Conservation (phyloP, 1,140 invertebrate genomes). For the Megalonaias nervosa region DNA sequence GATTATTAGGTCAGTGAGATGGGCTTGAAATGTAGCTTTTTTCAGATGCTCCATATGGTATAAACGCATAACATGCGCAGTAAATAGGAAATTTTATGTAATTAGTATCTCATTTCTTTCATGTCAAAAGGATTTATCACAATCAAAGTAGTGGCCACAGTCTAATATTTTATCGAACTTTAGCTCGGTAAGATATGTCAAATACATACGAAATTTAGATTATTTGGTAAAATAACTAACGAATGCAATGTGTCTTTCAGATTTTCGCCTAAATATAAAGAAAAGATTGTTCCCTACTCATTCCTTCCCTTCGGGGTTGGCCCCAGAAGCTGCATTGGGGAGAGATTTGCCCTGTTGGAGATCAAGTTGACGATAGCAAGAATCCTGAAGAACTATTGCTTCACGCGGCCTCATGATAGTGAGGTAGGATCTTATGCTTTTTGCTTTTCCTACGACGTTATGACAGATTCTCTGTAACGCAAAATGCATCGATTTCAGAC, state of each 20-base stretch:
- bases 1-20: too few relatives aligned
- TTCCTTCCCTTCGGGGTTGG: slow-evolving; percentile 69
- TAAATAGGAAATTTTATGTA: too few relatives aligned
- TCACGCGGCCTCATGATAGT: slow-evolving; percentile 29
- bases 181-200: too few relatives aligned
- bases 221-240: too few relatives aligned
- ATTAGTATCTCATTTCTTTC: too few relatives aligned
- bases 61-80: too few relatives aligned
- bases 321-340: slow-evolving; percentile 69
- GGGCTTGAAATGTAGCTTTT: too few relatives aligned
- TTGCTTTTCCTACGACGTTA: background rate
- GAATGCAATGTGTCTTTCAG: slow-evolving; percentile 20
- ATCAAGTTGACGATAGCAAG: slow-evolving; percentile 59
- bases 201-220: too few relatives aligned
- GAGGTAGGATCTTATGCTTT: slow-evolving; percentile 23
- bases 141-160: too few relatives aligned
- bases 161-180: too few relatives aligned
- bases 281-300: slow-evolving; percentile 48
- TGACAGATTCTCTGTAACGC: background rate
- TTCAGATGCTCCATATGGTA: too few relatives aligned
- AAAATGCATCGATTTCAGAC: background rate
- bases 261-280: slow-evolving; percentile 52
- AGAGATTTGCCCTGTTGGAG: slow-evolving; percentile 66
- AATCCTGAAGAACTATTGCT: slow-evolving; percentile 53
- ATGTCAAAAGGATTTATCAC: too few relatives aligned